Conservation (phyloP, 2,888 invertebrate species). For the Idaea dimidiata region DNA sequence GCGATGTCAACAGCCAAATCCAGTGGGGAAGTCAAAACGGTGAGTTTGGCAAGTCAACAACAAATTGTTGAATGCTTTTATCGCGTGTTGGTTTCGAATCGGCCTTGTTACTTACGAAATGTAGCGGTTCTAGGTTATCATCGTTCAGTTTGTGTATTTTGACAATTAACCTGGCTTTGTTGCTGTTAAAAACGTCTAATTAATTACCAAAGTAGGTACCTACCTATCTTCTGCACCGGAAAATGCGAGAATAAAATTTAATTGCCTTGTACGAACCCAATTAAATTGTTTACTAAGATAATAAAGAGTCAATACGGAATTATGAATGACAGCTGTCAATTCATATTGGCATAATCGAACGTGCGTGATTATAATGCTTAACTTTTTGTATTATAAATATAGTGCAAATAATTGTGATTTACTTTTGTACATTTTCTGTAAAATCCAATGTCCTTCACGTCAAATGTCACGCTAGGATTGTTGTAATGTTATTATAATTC, state of each 20-base stretch:
- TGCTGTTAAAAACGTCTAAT: neutral
- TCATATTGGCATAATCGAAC: neutral
- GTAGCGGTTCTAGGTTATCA: slow-evolving; percentile 1
- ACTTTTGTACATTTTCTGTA: neutral
- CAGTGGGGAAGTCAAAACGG: slow-evolving; percentile 70
- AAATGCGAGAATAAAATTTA: neutral
- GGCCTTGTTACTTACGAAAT: slow-evolving; percentile 32
- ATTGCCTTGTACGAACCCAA: neutral
- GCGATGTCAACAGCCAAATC: slow-evolving; percentile 76
- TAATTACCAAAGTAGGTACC: neutral
- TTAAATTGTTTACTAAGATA: neutral
- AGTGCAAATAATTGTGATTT: neutral
- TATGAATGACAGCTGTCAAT: slow-evolving; percentile 1
- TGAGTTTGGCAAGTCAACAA: slow-evolving; percentile 40
- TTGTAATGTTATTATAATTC: neutral
- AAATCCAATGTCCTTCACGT: neutral
- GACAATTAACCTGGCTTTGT: neutral
- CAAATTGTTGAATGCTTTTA: slow-evolving; percentile 10
- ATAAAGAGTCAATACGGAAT: neutral
- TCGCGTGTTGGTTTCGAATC: slow-evolving; percentile 21
- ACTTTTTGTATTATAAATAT: too few species aligned
- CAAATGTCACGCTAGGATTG: neutral
- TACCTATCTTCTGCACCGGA: neutral
- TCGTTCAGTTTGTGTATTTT: slow-evolving; percentile 2
- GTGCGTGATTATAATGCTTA: neutral